phyloP scores from a whole-genome alignment of 1,140 invertebrate genomes.

The Xylocopa sonorina region DNA sequence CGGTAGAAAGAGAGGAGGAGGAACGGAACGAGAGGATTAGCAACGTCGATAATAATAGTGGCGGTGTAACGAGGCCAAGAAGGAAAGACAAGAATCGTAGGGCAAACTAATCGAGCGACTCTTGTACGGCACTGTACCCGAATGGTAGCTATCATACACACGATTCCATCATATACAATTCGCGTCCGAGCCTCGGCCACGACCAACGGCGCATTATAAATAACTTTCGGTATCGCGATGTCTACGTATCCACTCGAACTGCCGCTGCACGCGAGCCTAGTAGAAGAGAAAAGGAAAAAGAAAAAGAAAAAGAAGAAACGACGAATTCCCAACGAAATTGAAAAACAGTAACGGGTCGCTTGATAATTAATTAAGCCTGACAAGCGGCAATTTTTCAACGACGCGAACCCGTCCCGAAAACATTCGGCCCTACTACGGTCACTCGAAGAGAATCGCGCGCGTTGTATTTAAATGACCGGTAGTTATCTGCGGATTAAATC shows the following conservation, averaged over 20 bases:
- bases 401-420: background rate
- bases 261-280: slow-evolving; percentile 17
- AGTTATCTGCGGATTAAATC: background rate
- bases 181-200: slow-evolving; percentile 56
- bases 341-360: no score
- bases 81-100: slow-evolving; percentile 20
- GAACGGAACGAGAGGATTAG: slow-evolving; percentile 23
- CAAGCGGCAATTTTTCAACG: background rate
- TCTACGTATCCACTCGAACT: slow-evolving; percentile 62
- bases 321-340: slow-evolving; percentile 5
- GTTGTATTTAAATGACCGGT: background rate
- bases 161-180: slow-evolving; percentile 62
- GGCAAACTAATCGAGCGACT: slow-evolving; percentile 40
- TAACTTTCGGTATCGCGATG: slow-evolving; percentile 67
- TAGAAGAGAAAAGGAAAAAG: slow-evolving; percentile 26
- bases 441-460: no score
- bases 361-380: background rate
- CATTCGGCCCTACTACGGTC: background rate
- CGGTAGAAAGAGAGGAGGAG: background rate
- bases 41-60: slow-evolving; percentile 49
- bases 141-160: slow-evolving; percentile 60
- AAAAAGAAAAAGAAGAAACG: slow-evolving; percentile 47
- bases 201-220: slow-evolving; percentile 67
- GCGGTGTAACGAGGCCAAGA: slow-evolving; percentile 44
- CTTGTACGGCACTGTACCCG: slow-evolving; percentile 50